These are phyloP conservation scores for Chlorodrepanis virens DNA, from an alignment of 2,113 vertebrate genomes.

Conservation along the genomic window DNA sequence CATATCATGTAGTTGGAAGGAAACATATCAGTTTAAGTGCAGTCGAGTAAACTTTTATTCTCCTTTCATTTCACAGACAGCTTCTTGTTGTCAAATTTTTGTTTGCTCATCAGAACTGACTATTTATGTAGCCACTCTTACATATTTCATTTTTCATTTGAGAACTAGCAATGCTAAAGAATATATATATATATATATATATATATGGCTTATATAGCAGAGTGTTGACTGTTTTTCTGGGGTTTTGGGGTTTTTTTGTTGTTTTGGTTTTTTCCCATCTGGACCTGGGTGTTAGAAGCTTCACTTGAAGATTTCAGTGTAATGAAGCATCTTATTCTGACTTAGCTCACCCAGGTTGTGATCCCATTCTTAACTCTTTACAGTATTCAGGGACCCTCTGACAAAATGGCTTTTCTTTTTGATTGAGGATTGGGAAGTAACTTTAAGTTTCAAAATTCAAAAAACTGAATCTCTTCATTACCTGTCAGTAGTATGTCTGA, in stretches of 20 bases:
- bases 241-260: background rate
- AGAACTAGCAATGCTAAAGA: background rate
- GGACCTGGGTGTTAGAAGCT: background rate
- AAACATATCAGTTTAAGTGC: background rate
- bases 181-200: too few relatives aligned
- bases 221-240: background rate
- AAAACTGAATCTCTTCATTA: background rate
- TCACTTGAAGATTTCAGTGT: background rate
- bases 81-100: background rate
- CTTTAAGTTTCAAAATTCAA: background rate
- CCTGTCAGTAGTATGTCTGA: background rate
- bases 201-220: background rate
- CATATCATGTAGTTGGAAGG: background rate
- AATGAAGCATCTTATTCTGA: conserved; percentile 1
- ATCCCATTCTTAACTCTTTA: conserved; percentile 19
- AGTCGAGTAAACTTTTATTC: background rate
- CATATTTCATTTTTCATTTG: background rate
- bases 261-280: background rate
- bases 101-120: background rate
- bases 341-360: background rate
- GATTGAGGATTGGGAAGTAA: background rate
- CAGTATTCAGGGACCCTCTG: background rate
- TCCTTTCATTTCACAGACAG: background rate
- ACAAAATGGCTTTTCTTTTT: conserved; percentile 5
- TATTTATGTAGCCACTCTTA: background rate